Base-by-base conservation (phyloP, 2,113 vertebrate genomes). In the Equus quagga region DNA sequence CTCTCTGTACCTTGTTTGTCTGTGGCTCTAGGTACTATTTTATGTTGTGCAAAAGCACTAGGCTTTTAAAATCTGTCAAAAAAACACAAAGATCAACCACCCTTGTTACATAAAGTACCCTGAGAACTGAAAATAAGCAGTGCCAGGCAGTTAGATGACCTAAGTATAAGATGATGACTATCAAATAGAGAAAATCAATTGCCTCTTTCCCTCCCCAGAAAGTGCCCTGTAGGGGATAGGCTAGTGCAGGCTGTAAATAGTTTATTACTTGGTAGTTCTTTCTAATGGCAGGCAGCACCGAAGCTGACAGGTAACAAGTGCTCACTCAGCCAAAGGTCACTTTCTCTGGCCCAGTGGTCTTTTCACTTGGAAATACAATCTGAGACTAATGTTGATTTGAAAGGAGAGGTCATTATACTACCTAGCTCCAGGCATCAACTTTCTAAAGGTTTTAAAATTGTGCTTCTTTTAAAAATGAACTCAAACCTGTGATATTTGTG, bases 281-380 rank as follows among this genome's bases (percentile, higher is more conserved):
- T 78, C 36, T 92, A 92, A 98, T 80, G 44, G 51, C 79, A 93
- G 96, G 54, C 67, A 97, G n/a, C 33, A 70, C 51, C 17, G 21
- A 94, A 54, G 58, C 70, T 97, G 96, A 94, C 94, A 93, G 91
- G 89, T 94, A 97, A 95, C 80, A 91, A 96, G 75, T 11, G 19
- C 79, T 79, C 89, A 83, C 0, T 21, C 90, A 94, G 46, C 17
- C 73, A 97, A 91, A 97, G 76, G 89, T 86, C 87, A 49, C 75
- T 97, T 96, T 92, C 6, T 83, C 44, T 51, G 83, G 93, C 46
- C 73, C 88, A 97, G 90, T 28, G 96, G 83, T 79, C 82, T 96
- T 96, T 97, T 58, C 75, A 82, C 90, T 96, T 94, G 91, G 88
- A 98, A 96, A 95, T 49, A 87, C 73, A 97, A 96, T 80, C 31